These are phyloP conservation scores for Cyprinodon tularosa DNA, from an alignment of 2,113 vertebrate genomes.

Conservation along the genomic window DNA sequence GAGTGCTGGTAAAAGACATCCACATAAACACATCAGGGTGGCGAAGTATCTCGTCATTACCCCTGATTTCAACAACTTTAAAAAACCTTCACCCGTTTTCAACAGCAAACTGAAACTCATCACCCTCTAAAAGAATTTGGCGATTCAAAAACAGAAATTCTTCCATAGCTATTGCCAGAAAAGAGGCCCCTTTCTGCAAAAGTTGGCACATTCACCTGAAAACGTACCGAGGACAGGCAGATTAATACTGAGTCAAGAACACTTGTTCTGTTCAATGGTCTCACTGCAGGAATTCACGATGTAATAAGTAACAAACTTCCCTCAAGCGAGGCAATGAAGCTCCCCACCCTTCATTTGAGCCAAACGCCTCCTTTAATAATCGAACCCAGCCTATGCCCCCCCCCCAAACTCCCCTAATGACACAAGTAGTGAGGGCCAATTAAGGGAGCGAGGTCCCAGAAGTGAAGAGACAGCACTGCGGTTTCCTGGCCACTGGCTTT, in stretches of 20 bases:
- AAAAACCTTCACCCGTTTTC: conserved; percentile 30
- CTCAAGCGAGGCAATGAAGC: conserved; percentile 42
- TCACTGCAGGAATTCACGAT: conserved; percentile 63
- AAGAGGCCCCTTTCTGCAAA: not conserved
- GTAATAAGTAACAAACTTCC: conserved; percentile 64
- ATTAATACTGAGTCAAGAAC: conserved; percentile 13
- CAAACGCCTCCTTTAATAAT: conserved; percentile 59
- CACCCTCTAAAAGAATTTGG: conserved; percentile 3
- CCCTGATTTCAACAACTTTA: conserved; percentile 2
- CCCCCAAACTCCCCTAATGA: conserved; percentile 25
- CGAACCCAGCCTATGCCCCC: conserved; percentile 25
- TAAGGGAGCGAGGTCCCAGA: conserved; percentile 52
- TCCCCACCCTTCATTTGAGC: conserved; percentile 56
- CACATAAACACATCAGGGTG: conserved; percentile 12
- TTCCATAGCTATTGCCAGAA: conserved; percentile 3
- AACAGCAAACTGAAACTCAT: conserved; percentile 51
- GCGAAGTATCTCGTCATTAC: conserved; percentile 9
- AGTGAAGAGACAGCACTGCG: conserved; percentile 49
- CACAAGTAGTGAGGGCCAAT: conserved; percentile 28
- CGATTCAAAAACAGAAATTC: conserved; percentile 5
- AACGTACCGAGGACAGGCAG: conserved; percentile 29
- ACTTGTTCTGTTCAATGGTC: conserved; percentile 49
- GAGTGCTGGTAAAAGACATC: conserved; percentile 24
- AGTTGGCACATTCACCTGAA: conserved; percentile 15
- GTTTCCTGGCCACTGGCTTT: conserved; percentile 67